Evolutionary conservation across 2,113 vertebrate genomes (phyloP).

Genomic region (Cervus canadensis): DNA sequence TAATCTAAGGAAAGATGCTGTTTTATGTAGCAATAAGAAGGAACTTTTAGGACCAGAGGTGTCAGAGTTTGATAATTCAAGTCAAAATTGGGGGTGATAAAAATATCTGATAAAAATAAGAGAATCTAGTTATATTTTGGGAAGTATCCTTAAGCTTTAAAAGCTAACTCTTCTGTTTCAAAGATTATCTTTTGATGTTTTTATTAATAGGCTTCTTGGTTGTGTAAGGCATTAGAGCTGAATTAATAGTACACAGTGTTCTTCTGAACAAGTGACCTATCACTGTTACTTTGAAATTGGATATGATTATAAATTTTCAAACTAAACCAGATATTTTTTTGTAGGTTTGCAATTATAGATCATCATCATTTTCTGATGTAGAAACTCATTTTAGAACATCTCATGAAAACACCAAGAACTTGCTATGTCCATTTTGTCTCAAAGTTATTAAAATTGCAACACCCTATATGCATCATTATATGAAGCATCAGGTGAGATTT

Average conservation of each 20-base stretch:
- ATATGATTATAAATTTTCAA: slow-evolving; percentile 1
- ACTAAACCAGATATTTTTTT: slow-evolving; percentile 15
- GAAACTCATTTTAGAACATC: slow-evolving; percentile 94
- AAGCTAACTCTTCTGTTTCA: background rate
- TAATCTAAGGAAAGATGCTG: background rate
- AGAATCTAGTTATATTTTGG: background rate
- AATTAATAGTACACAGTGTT: background rate
- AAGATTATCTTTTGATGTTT: background rate
- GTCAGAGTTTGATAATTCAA: slow-evolving; percentile 12
- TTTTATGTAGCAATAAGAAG: slow-evolving; percentile 28
- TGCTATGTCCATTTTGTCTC: slow-evolving; percentile 98
- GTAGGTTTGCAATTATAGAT: slow-evolving; percentile 96
- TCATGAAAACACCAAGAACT: slow-evolving; percentile 96
- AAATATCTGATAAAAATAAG: background rate
- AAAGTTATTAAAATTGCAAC: slow-evolving; percentile 94
- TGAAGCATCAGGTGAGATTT: slow-evolving; percentile 94
- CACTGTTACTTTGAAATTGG: slow-evolving; percentile 32
- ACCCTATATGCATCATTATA: slow-evolving; percentile 97
- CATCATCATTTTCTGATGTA: slow-evolving; percentile 95
- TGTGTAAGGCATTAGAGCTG: background rate
- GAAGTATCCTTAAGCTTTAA: background rate
- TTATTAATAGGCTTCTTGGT: background rate
- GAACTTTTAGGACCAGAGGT: background rate
- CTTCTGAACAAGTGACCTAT: background rate
- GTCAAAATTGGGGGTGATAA: background rate